Evolutionary conservation across 2,113 vertebrate species (phyloP).

Genomic region (Nothobranchius kuhntae): DNA sequence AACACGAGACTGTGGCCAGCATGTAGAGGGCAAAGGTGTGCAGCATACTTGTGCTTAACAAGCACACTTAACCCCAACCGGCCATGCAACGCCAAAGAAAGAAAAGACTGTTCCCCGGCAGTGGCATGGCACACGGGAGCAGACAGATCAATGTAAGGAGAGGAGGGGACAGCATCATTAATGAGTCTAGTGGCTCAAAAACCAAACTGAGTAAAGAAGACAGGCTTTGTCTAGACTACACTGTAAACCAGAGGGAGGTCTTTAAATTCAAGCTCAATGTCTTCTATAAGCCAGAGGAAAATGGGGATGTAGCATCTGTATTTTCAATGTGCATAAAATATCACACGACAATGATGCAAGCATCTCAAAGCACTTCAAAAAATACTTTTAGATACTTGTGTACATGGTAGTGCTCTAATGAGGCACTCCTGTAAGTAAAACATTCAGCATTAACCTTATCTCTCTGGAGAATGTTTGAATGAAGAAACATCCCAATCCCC

Average conservation of each 20-base stretch:
- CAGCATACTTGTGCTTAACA: conserved; percentile 55
- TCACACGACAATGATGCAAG: neutral
- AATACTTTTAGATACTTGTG: neutral
- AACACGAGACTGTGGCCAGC: conserved; percentile 50
- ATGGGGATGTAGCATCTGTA: conserved; percentile 3
- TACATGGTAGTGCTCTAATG: neutral
- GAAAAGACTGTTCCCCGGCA: conserved; percentile 63
- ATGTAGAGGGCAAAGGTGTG: conserved; percentile 46
- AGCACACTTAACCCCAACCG: conserved; percentile 61
- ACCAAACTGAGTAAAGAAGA: conserved; percentile 36
- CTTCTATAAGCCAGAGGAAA: conserved; percentile 1
- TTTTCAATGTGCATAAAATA: neutral
- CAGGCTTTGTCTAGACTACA: conserved; percentile 18
- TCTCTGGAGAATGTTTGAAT: conserved; percentile 38
- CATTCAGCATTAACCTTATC: conserved; percentile 42
- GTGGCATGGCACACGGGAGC: conserved; percentile 65
- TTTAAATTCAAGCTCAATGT: conserved; percentile 12
- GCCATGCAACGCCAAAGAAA: conserved; percentile 64
- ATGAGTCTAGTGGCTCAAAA: conserved; percentile 49
- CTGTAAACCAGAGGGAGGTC: conserved; percentile 1
- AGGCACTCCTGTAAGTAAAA: neutral
- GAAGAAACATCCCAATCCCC: conserved; percentile 36
- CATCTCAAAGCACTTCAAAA: neutral
- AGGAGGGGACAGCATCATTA: conserved; percentile 62
- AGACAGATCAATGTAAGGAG: conserved; percentile 52